Percentiles rank a stretch among this genome's conserved stretches.
These are phyloP conservation scores for Psix sp. DNA, from an alignment of 1,140 invertebrate genomes.

Conservation along the genomic window DNA sequence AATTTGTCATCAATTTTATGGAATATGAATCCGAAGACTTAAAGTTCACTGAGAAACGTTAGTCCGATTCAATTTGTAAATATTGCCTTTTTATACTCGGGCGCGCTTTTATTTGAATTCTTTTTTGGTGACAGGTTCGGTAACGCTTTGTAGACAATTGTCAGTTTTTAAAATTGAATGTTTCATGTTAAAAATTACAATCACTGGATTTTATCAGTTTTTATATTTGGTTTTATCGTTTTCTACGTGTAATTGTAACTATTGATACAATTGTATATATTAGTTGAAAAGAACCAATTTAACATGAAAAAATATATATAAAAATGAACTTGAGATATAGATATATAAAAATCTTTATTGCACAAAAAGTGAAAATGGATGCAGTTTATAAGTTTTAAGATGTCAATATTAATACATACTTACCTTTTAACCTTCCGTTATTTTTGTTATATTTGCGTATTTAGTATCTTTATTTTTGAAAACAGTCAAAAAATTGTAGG, in stretches of 20 bases:
- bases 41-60: constrained; percentile 23
- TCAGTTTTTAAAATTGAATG: neutral
- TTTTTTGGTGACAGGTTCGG: neutral
- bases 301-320: constrained; percentile 7
- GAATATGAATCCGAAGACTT: constrained; percentile 27
- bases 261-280: constrained; percentile 43
- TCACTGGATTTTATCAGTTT: constrained; percentile 10
- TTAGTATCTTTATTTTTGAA: too few relatives aligned
- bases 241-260: constrained; percentile 27
- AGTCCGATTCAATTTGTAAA: constrained; percentile 47
- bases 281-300: constrained; percentile 26
- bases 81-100: constrained; percentile 59
- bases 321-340: constrained; percentile 15
- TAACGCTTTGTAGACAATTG: neutral
- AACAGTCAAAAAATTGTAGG: too few relatives aligned
- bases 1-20: constrained; percentile 22
- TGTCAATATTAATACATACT: constrained; percentile 12
- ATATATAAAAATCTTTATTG: constrained; percentile 39
- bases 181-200: neutral
- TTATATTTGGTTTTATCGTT: neutral
- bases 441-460: too few relatives aligned
- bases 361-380: constrained; percentile 13
- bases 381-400: constrained; percentile 3
- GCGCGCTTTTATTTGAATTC: neutral
- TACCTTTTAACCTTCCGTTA: too few relatives aligned